Evolutionary conservation across 2,797 vertebrate species (phyloP), one percentile per base, ranked within the genome.

Genomic region (Macropus fuliginosus): DNA sequence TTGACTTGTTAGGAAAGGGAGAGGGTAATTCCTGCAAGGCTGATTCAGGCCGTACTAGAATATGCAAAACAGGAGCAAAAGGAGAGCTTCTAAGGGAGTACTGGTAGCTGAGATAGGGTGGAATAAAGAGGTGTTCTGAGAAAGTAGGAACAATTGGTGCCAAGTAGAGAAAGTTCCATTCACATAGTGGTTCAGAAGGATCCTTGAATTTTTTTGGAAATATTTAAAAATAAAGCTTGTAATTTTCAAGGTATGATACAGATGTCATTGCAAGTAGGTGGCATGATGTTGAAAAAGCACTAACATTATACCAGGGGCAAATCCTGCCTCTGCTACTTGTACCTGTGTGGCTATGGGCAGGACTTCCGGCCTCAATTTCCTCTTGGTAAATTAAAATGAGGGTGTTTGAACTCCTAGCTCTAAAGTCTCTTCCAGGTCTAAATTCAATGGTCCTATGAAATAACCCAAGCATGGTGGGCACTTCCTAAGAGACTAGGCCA

Each of bases 1-100:
- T 59, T 93, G 95, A 92, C 95, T 50, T 92, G 56, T 91, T 92
- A 92, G 93, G 1, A 27, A 66, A 91, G 94, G 93, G 95, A 66
- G 90, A 93, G 95, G 95, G 97, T 97, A 96, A 97, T 98, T 98
- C 97, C 97, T 97, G 96, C 96, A 90, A 94, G 92, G 97, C 95
- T 97, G 97, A 97, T 98, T 98, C 97, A 97, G 96, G 97, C 96
- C 96, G 95, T 94, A 98, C 96, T 95, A 98, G 95, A 97, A 98
- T 97, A 98, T 97, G 97, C 97, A 97, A 97, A 98, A 95, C 81
- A 89, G 95, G 95, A 97, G 96, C 52, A 31, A 97, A 97, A 97
- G 98, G 97, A 97, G 93, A 90, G n/a, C 96, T 95, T 97, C 97
- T 95, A 96, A 98, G 95, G 54, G 94, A 62, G 93, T 91, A 55